These are phyloP conservation scores for Gallinago nigripennis DNA, from an alignment of 2,797 vertebrate genomes.

Conservation along the genomic window DNA sequence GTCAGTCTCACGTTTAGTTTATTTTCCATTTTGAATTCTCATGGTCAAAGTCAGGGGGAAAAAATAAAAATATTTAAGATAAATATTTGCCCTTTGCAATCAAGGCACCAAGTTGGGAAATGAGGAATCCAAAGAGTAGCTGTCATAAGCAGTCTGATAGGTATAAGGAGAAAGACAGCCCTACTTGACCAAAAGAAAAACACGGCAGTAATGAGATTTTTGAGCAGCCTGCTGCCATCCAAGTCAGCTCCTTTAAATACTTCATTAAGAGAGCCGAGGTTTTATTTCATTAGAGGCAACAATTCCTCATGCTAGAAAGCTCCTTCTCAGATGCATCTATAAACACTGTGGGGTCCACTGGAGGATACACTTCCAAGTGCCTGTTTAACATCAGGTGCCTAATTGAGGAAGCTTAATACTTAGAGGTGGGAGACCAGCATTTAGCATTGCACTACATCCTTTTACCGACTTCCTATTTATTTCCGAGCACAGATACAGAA, in stretches of 20 bases:
- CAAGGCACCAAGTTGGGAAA: not conserved
- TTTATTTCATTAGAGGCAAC: not conserved
- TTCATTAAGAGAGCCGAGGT: not conserved
- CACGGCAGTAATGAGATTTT: not conserved
- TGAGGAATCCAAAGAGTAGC: not conserved
- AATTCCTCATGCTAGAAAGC: not conserved
- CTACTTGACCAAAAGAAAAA: not conserved
- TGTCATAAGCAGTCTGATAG: not conserved
- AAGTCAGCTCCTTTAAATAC: not conserved
- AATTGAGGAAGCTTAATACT: not conserved
- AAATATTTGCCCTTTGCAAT: not conserved
- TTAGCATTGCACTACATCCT: not conserved
- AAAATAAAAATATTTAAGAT: not conserved
- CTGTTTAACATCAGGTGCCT: not conserved
- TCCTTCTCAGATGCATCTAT: not conserved
- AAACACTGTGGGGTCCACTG: not conserved
- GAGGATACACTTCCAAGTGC: not conserved
- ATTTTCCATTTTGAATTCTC: not conserved
- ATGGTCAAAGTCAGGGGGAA: fast-evolving
- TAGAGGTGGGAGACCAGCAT: not conserved
- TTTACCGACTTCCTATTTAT: not conserved
- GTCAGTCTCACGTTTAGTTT: not conserved
- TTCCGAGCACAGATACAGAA: not conserved
- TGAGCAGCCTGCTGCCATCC: not conserved
- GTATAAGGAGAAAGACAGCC: not conserved